These are phyloP conservation scores for Nematolebias whitei DNA, from an alignment of 2,113 vertebrate genomes.

Conservation along the genomic window DNA sequence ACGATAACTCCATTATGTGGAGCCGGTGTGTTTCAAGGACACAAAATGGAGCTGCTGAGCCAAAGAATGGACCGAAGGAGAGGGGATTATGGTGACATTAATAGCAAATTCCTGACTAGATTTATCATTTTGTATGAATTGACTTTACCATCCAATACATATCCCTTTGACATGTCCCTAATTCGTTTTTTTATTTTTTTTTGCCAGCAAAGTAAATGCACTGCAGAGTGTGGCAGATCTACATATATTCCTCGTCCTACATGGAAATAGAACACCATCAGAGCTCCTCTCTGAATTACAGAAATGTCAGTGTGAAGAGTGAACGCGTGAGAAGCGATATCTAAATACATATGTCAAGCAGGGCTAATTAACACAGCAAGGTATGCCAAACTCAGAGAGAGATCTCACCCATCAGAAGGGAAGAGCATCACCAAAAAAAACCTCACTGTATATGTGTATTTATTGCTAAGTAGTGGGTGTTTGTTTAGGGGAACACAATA, in stretches of 20 bases:
- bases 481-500: conserved; percentile 28
- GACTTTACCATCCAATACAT: conserved; percentile 17
- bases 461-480: not conserved
- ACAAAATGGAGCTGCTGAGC: conserved; percentile 13
- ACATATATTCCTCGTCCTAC: not conserved
- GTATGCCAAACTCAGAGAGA: conserved; percentile 10
- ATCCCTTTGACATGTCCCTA: not conserved
- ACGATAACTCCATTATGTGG: conserved; percentile 44
- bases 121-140: conserved; percentile 25
- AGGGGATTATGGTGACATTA: conserved; percentile 14
- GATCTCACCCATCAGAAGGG: conserved; percentile 15
- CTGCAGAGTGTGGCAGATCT: conserved; percentile 1
- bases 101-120: conserved; percentile 20
- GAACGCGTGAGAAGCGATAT: conserved; percentile 9
- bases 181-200: not conserved
- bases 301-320: conserved; percentile 12
- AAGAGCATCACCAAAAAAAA: conserved; percentile 9
- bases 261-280: conserved; percentile 21
- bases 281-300: conserved; percentile 32
- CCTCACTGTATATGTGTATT: not conserved
- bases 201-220: not conserved
- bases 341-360: conserved; percentile 25
- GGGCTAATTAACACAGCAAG: conserved; percentile 49
- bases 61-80: conserved; percentile 8
- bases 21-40: conserved; percentile 42